Conservation (phyloP, 2,797 vertebrate species). For the Pantherophis alleghaniensis region DNA sequence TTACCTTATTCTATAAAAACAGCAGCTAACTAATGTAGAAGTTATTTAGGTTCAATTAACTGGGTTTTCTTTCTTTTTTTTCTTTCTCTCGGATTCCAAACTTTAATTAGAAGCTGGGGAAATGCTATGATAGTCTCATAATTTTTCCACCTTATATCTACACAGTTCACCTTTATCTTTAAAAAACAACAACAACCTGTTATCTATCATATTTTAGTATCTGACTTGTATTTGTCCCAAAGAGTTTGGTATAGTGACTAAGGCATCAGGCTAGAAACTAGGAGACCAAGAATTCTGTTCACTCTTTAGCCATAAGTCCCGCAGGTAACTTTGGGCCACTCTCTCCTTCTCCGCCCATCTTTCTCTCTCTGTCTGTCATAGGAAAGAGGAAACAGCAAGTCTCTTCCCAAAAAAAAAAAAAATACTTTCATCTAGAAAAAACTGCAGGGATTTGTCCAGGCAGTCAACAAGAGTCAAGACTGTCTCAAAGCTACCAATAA, state of each 20-base stretch:
- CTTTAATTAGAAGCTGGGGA: background rate
- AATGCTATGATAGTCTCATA: background rate
- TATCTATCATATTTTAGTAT: background rate
- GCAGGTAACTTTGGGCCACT: background rate
- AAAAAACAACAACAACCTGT: background rate
- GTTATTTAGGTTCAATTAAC: background rate
- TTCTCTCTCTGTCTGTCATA: background rate
- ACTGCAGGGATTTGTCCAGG: background rate
- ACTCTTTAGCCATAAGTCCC: background rate
- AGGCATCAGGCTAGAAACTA: background rate
- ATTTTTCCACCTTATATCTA: background rate
- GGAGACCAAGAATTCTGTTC: background rate
- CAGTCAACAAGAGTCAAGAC: background rate
- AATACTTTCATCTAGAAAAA: background rate
- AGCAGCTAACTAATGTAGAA: background rate
- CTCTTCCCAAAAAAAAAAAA: background rate
- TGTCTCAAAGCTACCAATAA: background rate
- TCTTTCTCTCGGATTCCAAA: background rate
- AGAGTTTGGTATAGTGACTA: background rate
- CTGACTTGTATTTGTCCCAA: background rate
- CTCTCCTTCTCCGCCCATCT: background rate
- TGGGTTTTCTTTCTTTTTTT: background rate
- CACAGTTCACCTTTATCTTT: background rate
- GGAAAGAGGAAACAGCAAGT: background rate
- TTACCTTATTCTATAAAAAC: background rate